Base-by-base conservation (phyloP, 2,888 invertebrate genomes). In the Drosophila nr. fundita region DNA sequence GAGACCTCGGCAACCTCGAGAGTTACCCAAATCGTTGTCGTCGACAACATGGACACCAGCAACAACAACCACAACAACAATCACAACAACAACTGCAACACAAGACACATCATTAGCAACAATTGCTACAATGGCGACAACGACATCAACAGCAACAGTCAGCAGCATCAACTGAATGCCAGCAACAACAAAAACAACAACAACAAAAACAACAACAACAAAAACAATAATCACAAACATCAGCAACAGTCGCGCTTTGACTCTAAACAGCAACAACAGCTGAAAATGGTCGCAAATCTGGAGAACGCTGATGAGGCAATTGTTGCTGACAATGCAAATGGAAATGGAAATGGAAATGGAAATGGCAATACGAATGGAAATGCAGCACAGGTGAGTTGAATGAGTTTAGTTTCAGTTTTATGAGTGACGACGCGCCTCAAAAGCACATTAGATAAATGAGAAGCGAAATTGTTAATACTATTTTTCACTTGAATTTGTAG, bases 1-100 rank as follows among this genome's bases (percentile, higher is more conserved):
- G 85, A 85, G 74, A 90, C 91, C 58, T 84, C 91, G 64, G 85
- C 90, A 68, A 85, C 91, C 55, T 90, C 91, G 69, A 86, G 83
- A 80, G 86, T 91, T 52, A 91, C 91, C 73, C 87, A 91, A 87
- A 91, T 91, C 90, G 91, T 55, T 55, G 55, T 55, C 15, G 55
- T 55, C 55, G 55, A 55, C 55, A 55, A 38, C 55, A 55, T 55
- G 55, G 38, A 55, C 81, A 89, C 72, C 78, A 57, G 57, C 57
- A 57, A 21, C 57, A 57, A 6, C 38, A 54, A 36, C 11, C 15
- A 15, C 57, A 57, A 21, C 57, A 57, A 6, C 38, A 54, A 36
- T 11, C 10, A 54, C 61, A 78, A 61, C 62, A 75, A 29, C 49
- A 82, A 57, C 61, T 74, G 58, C 62, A 82, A 65, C 71, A 72